Evolutionary conservation across 2,113 vertebrate genomes (phyloP).

Genomic region (Alces alces): DNA sequence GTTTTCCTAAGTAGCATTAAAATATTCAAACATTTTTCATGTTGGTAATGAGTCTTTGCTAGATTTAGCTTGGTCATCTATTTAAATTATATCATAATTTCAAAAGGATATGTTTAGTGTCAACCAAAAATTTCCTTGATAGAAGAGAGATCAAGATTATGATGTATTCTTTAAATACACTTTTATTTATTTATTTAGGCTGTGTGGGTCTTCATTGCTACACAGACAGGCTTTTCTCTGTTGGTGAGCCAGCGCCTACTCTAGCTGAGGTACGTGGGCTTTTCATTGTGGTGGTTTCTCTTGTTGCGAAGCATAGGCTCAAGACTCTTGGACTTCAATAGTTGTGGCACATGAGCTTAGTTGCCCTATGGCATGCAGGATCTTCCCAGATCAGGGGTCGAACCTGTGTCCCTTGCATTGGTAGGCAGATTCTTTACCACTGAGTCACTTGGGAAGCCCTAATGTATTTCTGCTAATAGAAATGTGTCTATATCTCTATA

Average conservation of each 20-base stretch:
- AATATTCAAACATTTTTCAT: background rate
- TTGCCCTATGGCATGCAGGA: background rate
- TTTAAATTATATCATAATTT: conserved; percentile 6
- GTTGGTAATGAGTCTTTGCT: background rate
- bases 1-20: background rate
- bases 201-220: background rate
- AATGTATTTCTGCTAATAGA: background rate
- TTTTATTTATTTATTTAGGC: background rate
- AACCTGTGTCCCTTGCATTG: background rate
- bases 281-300: background rate
- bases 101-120: background rate
- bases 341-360: background rate
- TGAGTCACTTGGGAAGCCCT: background rate
- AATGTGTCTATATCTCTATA: background rate
- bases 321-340: background rate
- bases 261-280: background rate
- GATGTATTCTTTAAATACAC: background rate
- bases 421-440: background rate
- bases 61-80: background rate
- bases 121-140: background rate
- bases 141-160: background rate
- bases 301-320: rapidly evolving
- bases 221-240: background rate
- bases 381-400: background rate
- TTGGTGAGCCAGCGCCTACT: rapidly evolving